Conservation (phyloP, 2,113 vertebrate species). For the Colaptes auratus region DNA sequence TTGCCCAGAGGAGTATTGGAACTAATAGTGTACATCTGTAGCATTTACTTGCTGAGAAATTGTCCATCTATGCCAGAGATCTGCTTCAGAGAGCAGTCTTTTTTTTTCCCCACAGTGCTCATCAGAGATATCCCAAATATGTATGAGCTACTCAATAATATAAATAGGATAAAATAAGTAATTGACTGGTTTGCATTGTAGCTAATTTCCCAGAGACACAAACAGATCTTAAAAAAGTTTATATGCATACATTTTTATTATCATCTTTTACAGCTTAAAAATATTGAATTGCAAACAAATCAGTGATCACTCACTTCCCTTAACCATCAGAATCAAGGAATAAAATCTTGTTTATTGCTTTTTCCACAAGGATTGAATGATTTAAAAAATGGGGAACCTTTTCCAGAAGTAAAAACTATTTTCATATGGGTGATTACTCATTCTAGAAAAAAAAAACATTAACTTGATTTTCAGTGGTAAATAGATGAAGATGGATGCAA, state of each 20-base stretch:
- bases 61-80: not conserved
- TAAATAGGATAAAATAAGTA: not conserved
- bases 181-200: not conserved
- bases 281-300: constrained; percentile 1
- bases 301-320: not conserved
- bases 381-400: not conserved
- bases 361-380: not conserved
- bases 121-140: not conserved
- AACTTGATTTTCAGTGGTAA: not conserved
- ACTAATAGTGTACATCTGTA: constrained; percentile 12
- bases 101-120: not conserved
- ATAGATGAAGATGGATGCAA: not conserved
- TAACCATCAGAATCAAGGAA: not conserved
- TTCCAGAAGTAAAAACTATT: not conserved
- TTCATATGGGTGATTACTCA: not conserved
- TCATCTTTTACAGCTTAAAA: not conserved
- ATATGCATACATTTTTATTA: constrained; percentile 2
- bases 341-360: not conserved
- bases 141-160: not conserved
- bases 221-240: not conserved
- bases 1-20: constrained; percentile 26
- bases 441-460: accelerated
- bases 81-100: constrained; percentile 28
- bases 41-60: constrained; percentile 21
- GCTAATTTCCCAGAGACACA: constrained; percentile 31